Conservation (phyloP, 2,888 invertebrate species). For the Cerastoderma edule region DNA sequence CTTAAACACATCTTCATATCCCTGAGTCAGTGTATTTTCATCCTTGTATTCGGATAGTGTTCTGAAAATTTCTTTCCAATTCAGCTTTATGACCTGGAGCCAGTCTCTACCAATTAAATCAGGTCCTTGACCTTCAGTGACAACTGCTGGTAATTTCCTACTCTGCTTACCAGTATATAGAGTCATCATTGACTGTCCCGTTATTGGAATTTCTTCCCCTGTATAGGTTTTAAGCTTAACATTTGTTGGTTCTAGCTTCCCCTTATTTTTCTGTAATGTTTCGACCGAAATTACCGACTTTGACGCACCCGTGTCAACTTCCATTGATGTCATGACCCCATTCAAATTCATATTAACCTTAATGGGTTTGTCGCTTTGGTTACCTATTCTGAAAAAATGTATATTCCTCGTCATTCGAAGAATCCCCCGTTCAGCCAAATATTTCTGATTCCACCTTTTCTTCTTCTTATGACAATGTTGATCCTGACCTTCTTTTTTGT, state of each 20-base stretch:
- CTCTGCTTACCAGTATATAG: background rate
- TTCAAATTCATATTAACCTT: background rate
- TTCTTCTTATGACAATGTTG: no score
- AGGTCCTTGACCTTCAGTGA: slow-evolving; percentile 28
- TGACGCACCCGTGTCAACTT: slow-evolving; percentile 12
- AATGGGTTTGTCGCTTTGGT: background rate
- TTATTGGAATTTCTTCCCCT: slow-evolving; percentile 9
- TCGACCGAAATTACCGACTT: background rate
- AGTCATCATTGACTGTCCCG: background rate
- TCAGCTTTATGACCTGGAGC: slow-evolving; percentile 31
- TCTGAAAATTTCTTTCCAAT: slow-evolving; percentile 21
- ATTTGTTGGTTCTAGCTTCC: background rate
- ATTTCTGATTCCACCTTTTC: slow-evolving; percentile 7
- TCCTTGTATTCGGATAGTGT: background rate
- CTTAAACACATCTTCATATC: background rate
- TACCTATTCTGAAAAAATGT: slow-evolving; percentile 1
- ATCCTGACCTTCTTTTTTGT: background rate
- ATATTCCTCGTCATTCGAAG: background rate
- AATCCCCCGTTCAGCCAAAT: background rate
- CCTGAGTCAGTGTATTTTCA: background rate
- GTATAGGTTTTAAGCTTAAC: slow-evolving; percentile 3
- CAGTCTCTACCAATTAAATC: slow-evolving; percentile 35
- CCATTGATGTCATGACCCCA: no score
- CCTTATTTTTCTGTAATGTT: background rate
- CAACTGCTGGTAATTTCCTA: background rate